These are phyloP conservation scores for Antennarius striatus DNA, from an alignment of 2,113 vertebrate genomes.

Conservation along the genomic window DNA sequence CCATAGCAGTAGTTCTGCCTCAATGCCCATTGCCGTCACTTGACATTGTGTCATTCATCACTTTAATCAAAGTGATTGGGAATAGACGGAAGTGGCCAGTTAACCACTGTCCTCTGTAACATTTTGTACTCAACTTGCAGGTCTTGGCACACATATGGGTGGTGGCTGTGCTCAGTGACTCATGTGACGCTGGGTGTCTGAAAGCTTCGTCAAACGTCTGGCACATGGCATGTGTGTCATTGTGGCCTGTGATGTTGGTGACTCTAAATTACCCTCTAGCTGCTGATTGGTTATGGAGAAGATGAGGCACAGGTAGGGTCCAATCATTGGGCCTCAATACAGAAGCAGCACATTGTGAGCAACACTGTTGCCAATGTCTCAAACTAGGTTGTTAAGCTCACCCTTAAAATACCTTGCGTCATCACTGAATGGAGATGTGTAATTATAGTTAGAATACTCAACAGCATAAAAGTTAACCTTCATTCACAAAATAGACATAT, in stretches of 20 bases:
- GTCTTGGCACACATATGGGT: slow-evolving; percentile 70
- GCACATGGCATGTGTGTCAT: slow-evolving; percentile 79
- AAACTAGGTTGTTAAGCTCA: slow-evolving; percentile 67
- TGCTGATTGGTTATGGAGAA: slow-evolving; percentile 60
- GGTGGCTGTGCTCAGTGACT: slow-evolving; percentile 77
- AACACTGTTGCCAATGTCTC: slow-evolving; percentile 56
- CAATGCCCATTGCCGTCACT: slow-evolving; percentile 9
- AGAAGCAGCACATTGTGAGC: slow-evolving; percentile 64
- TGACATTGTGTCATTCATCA: slow-evolving; percentile 32
- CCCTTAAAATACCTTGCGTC: slow-evolving; percentile 71
- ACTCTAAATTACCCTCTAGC: slow-evolving; percentile 61
- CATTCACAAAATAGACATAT: background rate
- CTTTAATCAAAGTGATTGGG: slow-evolving; percentile 47
- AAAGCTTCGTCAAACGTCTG: slow-evolving; percentile 79
- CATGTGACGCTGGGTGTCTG: slow-evolving; percentile 73
- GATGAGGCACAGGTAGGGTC: slow-evolving; percentile 73
- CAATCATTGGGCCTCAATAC: slow-evolving; percentile 54
- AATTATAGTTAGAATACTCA: slow-evolving; percentile 52
- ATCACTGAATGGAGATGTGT: slow-evolving; percentile 57
- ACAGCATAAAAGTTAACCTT: slow-evolving; percentile 19
- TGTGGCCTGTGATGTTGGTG: slow-evolving; percentile 75
- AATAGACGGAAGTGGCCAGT: slow-evolving; percentile 62
- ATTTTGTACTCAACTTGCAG: slow-evolving; percentile 75
- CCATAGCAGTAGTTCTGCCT: slow-evolving; percentile 2
- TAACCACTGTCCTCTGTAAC: slow-evolving; percentile 72